Evolutionary conservation across 2,888 invertebrate genomes (phyloP).

Genomic region (Beris morrisii): DNA sequence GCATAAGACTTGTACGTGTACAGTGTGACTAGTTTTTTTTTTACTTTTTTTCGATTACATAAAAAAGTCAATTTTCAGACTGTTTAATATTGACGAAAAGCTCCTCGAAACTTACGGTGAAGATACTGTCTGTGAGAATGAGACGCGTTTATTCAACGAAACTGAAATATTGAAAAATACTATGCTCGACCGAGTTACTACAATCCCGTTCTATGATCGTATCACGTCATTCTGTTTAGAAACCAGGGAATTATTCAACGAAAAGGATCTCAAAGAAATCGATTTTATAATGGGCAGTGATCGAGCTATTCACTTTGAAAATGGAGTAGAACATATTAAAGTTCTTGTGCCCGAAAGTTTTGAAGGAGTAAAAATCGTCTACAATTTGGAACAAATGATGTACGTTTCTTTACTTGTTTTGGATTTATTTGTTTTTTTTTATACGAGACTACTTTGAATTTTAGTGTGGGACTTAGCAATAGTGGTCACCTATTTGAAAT

Average conservation of each 20-base stretch:
- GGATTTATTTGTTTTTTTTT: neutral
- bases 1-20: no score
- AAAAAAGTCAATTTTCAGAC: conserved; percentile 19
- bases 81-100: conserved; percentile 48
- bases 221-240: conserved; percentile 42
- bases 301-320: conserved; percentile 43
- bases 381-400: conserved; percentile 50
- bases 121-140: conserved; percentile 45
- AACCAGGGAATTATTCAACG: conserved; percentile 29
- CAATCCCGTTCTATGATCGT: conserved; percentile 41
- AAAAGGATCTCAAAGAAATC: conserved; percentile 30
- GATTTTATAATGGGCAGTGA: conserved; percentile 43
- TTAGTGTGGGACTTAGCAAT: conserved; percentile 49
- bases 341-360: conserved; percentile 45
- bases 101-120: conserved; percentile 42
- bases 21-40: no score
- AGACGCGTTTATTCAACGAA: conserved; percentile 46
- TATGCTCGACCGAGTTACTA: conserved; percentile 43
- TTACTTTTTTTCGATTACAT: no score
- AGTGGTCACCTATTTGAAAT: conserved; percentile 51
- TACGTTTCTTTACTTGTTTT: conserved; percentile 40
- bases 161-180: conserved; percentile 35
- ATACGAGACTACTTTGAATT: neutral
- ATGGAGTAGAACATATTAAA: conserved; percentile 39
- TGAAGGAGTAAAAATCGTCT: conserved; percentile 48